Evolutionary conservation across 2,113 vertebrate genomes (phyloP), one percentile per base, ranked within the genome.

Genomic region (Otis tarda): DNA sequence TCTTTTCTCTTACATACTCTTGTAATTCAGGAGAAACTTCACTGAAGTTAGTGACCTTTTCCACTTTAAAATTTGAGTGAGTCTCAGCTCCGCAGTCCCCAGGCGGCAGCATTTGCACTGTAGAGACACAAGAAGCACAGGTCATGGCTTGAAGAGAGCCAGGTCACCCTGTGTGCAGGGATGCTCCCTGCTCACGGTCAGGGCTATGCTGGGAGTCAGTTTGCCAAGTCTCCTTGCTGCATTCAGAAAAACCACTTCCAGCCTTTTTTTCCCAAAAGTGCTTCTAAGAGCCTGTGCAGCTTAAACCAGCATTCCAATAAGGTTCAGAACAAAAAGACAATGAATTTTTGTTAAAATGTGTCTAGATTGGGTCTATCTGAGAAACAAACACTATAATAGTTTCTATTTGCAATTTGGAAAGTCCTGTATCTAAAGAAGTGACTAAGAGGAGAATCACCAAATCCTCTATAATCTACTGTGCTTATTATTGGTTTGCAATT

Each of bases 121-220:
- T 0, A 24, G 47, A 37, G 49, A 9, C 30, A 56, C 5, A 5
- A 5, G 31, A 49, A 25, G 7, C 14, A 27, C 43, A 1, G 24
- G 28, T 4, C 0, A 0, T 1, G 3, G 10, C 47, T 78, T 0
- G 1, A 25, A 12, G 57, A 37, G 45, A 14, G 7, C 0, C 49
- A 2, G 59, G 39, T 27, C 21, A 21, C 10, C 35, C 25, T 0
- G 31, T 0, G 1, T 2, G 4, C 4, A 5, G 17, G 19, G 21
- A 21, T 5, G 3, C 56, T 13, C 52, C 52, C 18, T 6, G 27
- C 31, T 59, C 6, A 7, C 6, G 17, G 12, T 21, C 1, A 21
- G 49, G 13, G 6, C 4, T 25, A 5, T 4, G 3, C 30, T 60
- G 65, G 18, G 9, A 22, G 17, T 23, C 55, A 17, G 18, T 39